These are phyloP conservation scores for Lepidurus apus DNA, from an alignment of 1,140 invertebrate species.

Conservation along the genomic window DNA sequence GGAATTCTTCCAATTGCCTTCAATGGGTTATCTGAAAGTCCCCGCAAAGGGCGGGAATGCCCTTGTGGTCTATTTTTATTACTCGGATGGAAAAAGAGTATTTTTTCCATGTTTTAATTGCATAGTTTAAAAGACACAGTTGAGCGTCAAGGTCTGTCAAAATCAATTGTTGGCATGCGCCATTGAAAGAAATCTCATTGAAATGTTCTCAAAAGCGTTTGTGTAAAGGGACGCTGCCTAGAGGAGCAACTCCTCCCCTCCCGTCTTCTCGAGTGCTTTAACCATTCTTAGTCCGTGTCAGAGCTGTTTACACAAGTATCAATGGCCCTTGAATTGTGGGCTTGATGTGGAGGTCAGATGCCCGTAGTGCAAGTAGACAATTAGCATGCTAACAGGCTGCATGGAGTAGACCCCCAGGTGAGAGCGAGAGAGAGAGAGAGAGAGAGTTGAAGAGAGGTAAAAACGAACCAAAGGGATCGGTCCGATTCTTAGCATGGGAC, in stretches of 20 bases:
- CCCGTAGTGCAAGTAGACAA: constrained; percentile 3
- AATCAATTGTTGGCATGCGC: too few species aligned
- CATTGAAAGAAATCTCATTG: too few species aligned
- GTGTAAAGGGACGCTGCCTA: too few species aligned
- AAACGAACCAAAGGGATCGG: neutral
- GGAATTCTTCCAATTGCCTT: neutral
- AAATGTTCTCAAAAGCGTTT: too few species aligned
- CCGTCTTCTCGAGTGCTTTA: neutral
- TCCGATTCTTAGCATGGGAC: neutral
- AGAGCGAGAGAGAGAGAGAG: neutral
- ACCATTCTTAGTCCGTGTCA: neutral
- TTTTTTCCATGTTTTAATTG: too few species aligned
- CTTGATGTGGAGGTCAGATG: constrained; percentile 14
- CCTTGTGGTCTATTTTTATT: too few species aligned
- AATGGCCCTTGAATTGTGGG: neutral
- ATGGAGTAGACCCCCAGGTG: constrained; percentile 3
- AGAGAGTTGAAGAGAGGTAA: neutral
- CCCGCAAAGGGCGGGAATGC: too few species aligned
- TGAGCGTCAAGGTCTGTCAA: too few species aligned
- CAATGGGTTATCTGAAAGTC: too few species aligned
- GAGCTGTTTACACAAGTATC: constrained; percentile 11
- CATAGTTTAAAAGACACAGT: too few species aligned
- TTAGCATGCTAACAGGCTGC: constrained; percentile 21
- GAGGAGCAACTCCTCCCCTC: neutral
- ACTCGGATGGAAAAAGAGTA: too few species aligned